phyloP scores from a whole-genome alignment of 2,888 invertebrate genomes.

The Ichneumon xanthorius region DNA sequence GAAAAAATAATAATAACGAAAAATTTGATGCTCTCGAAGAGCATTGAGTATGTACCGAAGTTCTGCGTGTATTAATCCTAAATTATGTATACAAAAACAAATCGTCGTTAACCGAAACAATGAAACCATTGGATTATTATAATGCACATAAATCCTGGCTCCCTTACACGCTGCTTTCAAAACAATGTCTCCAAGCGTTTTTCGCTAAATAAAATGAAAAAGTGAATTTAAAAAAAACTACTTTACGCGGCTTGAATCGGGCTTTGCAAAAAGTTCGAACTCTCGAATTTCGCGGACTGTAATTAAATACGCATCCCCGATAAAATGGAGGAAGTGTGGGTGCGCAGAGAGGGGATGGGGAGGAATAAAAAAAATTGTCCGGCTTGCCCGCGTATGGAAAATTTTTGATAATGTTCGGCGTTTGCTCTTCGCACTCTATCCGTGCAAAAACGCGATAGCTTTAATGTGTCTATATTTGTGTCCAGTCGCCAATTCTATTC shows the following conservation, averaged over 20 bases:
- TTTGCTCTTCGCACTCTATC: constrained; percentile 10
- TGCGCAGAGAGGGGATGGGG: not conserved
- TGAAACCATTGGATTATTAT: constrained; percentile 44
- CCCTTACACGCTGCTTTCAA: constrained; percentile 47
- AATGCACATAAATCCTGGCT: constrained; percentile 49
- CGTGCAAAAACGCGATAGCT: constrained; percentile 28
- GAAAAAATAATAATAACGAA: constrained; percentile 20
- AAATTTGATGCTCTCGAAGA: constrained; percentile 5
- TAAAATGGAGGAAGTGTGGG: not conserved
- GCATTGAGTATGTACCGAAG: constrained; percentile 35
- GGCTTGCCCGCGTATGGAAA: not conserved
- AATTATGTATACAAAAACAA: constrained; percentile 48
- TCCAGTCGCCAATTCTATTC: constrained; percentile 72
- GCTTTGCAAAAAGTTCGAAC: constrained; percentile 1
- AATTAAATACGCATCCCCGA: not conserved
- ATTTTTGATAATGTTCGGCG: constrained; percentile 28
- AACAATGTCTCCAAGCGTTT: constrained; percentile 42
- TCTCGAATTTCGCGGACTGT: not conserved
- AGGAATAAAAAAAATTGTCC: constrained; percentile 20
- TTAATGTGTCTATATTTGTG: constrained; percentile 61
- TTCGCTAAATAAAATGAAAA: constrained; percentile 25
- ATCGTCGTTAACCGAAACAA: constrained; percentile 11
- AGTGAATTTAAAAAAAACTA: not conserved
- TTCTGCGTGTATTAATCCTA: constrained; percentile 50
- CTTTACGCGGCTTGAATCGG: not conserved